Evolutionary conservation across 2,113 vertebrate species (phyloP), one percentile per base, ranked within the genome.

Genomic region (Xiphophorus maculatus): DNA sequence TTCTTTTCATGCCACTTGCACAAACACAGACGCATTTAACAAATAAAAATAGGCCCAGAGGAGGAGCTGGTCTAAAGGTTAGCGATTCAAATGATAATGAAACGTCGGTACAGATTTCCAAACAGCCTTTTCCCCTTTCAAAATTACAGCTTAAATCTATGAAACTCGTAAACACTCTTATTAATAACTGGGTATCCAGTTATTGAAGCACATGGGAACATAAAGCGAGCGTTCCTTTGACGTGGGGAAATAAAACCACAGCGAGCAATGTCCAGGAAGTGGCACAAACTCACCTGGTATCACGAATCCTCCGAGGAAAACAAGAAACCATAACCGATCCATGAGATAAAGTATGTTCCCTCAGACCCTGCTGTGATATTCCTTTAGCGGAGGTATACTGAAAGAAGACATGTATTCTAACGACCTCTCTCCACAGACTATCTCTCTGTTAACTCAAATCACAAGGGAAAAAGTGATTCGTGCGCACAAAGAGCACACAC

Each of bases 271-370:
- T 81, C 42, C 76, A 81, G 84, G 82, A 89, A 90, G 77, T 82
- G 13, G 44, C 0, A 29, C 1, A 11, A 25, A 88, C 93, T 94
- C 87, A 95, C 94, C 93, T 92, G 91, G 42, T n/a, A 79, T 3
- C 42, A 77, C 27, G 35, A 92, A 48, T 33, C 79, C 91, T 81
- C 88, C 91, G 61, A 94, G 68, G 27, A 90, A 69, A 79, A 93
- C 69, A 62, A 89, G 70, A 64, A 61, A 51, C 93, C 91, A 93
- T 78, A 84, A 80, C 68, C 79, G 84, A 89, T 15, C 73, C 91
- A 90, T 89, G 3, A 22, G 76, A 64, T 14, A 1, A 63, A 48
- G 81, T 83, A 86, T 30, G 9, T 54, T 22, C 15, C 30, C 69
- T 76, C 48, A 1, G 3, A 28, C 74, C 74, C 33, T 32, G 27